Conservation (phyloP, 2,888 invertebrate genomes). For the Nesidiocoris tenuis region DNA sequence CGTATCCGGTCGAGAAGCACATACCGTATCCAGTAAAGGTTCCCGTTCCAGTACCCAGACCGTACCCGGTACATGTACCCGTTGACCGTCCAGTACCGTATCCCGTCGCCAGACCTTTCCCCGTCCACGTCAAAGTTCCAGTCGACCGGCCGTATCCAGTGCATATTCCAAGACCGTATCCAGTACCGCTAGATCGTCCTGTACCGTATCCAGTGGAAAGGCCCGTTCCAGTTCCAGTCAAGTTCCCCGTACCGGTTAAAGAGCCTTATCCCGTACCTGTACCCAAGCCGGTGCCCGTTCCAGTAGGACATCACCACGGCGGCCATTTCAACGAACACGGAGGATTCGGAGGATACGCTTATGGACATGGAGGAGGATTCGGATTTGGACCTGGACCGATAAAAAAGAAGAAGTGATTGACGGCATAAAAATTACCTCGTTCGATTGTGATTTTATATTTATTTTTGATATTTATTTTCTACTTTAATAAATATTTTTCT, state of each 20-base stretch:
- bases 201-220: constrained; percentile 49
- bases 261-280: constrained; percentile 50
- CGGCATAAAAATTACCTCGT: neutral
- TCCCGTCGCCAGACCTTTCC: constrained; percentile 48
- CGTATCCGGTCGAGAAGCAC: constrained; percentile 43
- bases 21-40: constrained; percentile 49
- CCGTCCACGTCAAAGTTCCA: constrained; percentile 49
- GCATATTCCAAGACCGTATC: constrained; percentile 46
- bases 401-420: constrained; percentile 16
- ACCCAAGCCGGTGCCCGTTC: constrained; percentile 45
- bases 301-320: constrained; percentile 29
- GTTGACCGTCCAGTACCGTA: constrained; percentile 50
- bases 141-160: constrained; percentile 46
- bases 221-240: constrained; percentile 50
- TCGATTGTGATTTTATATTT: constrained; percentile 14
- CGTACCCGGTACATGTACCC: constrained; percentile 47
- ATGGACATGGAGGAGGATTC: constrained; percentile 14
- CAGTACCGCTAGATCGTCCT: constrained; percentile 48
- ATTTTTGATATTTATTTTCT: neutral
- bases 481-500: neutral
- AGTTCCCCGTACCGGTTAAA: constrained; percentile 50
- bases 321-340: neutral
- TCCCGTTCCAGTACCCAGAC: constrained; percentile 48
- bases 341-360: constrained; percentile 23
- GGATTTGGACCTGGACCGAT: constrained; percentile 23